Evolutionary conservation across 2,113 vertebrate genomes (phyloP).

Genomic region (Seriola quinqueradiata): DNA sequence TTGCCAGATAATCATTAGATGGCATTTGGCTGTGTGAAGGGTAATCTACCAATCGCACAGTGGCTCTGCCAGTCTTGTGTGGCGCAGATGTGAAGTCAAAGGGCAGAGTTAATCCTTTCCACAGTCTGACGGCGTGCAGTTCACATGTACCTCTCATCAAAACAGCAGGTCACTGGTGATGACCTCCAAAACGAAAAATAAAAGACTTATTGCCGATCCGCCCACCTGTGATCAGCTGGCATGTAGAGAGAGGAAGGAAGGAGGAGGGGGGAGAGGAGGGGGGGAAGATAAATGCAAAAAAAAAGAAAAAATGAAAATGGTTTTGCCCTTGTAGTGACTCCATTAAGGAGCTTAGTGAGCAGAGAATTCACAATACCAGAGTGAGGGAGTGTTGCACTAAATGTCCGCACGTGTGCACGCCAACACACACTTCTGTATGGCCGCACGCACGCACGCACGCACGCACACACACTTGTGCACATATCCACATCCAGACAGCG

Average conservation of each 20-base stretch:
- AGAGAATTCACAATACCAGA: conserved; percentile 68
- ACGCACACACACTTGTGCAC: not conserved
- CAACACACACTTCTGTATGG: conserved; percentile 9
- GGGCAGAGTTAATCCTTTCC: conserved; percentile 72
- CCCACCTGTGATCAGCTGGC: conserved; percentile 60
- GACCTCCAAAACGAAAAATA: conserved; percentile 58
- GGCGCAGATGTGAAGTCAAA: conserved; percentile 71
- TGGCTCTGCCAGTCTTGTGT: conserved; percentile 55
- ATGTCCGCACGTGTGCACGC: conserved; percentile 11
- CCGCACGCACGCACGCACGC: not conserved
- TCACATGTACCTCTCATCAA: conserved; percentile 68
- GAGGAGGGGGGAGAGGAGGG: not conserved
- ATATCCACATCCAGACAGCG: not conserved
- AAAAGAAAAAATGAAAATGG: conserved; percentile 45
- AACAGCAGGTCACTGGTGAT: conserved; percentile 26
- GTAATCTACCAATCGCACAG: conserved; percentile 71
- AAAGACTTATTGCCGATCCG: conserved; percentile 36
- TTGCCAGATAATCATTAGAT: conserved; percentile 64
- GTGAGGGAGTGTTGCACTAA: conserved; percentile 31
- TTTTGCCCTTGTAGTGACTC: conserved; percentile 75
- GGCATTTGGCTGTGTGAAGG: conserved; percentile 58
- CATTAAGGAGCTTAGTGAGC: conserved; percentile 76
- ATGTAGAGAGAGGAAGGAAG: not conserved
- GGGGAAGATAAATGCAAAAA: conserved; percentile 5
- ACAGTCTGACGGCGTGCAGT: conserved; percentile 14